Percentiles rank a stretch among this genome's conserved stretches.
Evolutionary conservation across 1,140 invertebrate genomes (phyloP).

Genomic region (Megathymus violae): DNA sequence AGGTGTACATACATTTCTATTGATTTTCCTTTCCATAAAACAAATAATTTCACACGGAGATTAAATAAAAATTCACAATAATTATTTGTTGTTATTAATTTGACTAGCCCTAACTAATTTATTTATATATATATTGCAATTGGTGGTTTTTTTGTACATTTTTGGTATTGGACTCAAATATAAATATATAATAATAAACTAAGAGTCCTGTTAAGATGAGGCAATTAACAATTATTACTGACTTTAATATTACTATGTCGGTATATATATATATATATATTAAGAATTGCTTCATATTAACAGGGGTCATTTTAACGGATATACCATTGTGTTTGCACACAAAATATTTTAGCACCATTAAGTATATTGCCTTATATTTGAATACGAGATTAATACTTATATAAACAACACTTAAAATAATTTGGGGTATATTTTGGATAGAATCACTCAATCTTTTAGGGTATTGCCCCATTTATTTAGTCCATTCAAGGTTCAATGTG

Average conservation of each 20-base stretch:
- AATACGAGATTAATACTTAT: slow-evolving; percentile 30
- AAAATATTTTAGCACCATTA: slow-evolving; percentile 59
- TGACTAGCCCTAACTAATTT: slow-evolving; percentile 70
- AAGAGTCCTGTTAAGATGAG: not conserved
- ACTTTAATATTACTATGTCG: no score
- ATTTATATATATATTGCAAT: slow-evolving; percentile 61
- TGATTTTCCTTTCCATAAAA: not conserved
- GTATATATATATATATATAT: no score
- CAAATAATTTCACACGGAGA: slow-evolving; percentile 1
- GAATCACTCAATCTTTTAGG: slow-evolving; percentile 36
- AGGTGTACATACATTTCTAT: no score
- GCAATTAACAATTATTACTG: slow-evolving; percentile 4
- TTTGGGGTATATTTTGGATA: slow-evolving; percentile 52
- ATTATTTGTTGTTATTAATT: slow-evolving; percentile 46
- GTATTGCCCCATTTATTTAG: slow-evolving; percentile 27
- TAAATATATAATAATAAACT: slow-evolving; percentile 47
- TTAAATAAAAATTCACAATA: not conserved
- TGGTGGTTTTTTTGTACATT: slow-evolving; percentile 73
- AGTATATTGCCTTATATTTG: slow-evolving; percentile 42
- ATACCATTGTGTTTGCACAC: slow-evolving; percentile 22
- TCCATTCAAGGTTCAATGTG: not conserved
- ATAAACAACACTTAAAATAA: slow-evolving; percentile 36
- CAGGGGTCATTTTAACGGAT: slow-evolving; percentile 10
- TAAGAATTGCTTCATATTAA: not conserved
- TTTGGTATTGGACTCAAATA: slow-evolving; percentile 71